Percentiles rank a stretch among this genome's conserved stretches.
These are phyloP conservation scores for Holacanthella duospinosa DNA, from an alignment of 2,888 invertebrate genomes.

Conservation along the genomic window DNA sequence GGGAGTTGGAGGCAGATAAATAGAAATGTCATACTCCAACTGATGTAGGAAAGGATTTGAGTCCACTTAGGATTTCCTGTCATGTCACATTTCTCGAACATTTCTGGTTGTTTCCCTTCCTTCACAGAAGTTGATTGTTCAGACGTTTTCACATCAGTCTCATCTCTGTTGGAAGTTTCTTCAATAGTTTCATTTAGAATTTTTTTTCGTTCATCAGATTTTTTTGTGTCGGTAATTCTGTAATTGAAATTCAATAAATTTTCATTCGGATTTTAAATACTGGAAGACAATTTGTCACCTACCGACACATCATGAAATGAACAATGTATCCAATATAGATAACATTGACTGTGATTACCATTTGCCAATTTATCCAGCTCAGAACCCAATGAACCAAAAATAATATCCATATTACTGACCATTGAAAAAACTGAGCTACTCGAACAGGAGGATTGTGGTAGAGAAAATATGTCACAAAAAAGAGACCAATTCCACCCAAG, in stretches of 20 bases:
- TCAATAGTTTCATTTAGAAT: not conserved
- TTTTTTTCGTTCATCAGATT: not conserved
- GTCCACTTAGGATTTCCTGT: not conserved
- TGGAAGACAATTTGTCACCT: too few relatives aligned
- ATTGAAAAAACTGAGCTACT: constrained; percentile 52
- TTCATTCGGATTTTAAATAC: not conserved
- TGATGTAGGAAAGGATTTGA: constrained; percentile 18
- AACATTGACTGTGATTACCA: constrained; percentile 26
- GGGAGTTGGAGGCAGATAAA: constrained; percentile 25
- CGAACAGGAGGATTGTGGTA: constrained; percentile 63
- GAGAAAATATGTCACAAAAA: constrained; percentile 50
- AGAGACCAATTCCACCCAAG: constrained; percentile 42
- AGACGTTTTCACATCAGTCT: not conserved
- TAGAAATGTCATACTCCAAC: constrained; percentile 23
- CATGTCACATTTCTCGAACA: too few relatives aligned
- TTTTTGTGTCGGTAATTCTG: too few relatives aligned
- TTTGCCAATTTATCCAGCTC: constrained; percentile 25
- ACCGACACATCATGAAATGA: constrained; percentile 15
- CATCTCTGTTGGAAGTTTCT: not conserved
- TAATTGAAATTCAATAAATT: too few relatives aligned
- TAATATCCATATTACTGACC: constrained; percentile 33
- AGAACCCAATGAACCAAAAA: constrained; percentile 15
- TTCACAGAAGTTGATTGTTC: too few relatives aligned
- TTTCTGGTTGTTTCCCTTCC: too few relatives aligned
- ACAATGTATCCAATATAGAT: constrained; percentile 20